Conservation (phyloP, 2,888 invertebrate species). For the Chalcosyrphus nemorum region DNA sequence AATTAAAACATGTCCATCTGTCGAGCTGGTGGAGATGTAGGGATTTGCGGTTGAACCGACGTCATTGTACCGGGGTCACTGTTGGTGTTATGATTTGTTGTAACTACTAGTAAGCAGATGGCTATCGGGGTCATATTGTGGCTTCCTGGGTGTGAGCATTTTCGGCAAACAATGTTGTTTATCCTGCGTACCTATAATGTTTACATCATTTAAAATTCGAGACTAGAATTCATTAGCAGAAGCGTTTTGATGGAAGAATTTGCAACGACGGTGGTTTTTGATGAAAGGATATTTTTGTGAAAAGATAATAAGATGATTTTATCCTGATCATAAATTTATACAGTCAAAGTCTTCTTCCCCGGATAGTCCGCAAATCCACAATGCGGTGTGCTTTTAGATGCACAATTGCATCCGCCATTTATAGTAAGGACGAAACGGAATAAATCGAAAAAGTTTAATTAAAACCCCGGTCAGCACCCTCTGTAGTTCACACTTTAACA, state of each 20-base stretch:
- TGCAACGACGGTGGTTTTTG: not conserved
- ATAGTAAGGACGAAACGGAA: not conserved
- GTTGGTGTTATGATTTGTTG: constrained; percentile 31
- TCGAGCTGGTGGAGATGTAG: constrained; percentile 5
- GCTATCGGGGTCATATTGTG: constrained; percentile 12
- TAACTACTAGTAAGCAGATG: constrained; percentile 24
- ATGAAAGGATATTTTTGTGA: not conserved
- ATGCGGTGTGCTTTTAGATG: not conserved
- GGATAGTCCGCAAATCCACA: not conserved
- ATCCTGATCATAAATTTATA: no score
- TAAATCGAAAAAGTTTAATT: constrained; percentile 57
- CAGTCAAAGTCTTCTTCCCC: no score
- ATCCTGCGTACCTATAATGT: not conserved
- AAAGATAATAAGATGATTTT: no score
- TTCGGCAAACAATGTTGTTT: not conserved
- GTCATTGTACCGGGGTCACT: constrained; percentile 9
- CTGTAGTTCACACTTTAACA: not conserved
- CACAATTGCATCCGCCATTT: not conserved
- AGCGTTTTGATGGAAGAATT: not conserved
- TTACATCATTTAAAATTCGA: not conserved
- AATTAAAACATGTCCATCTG: constrained; percentile 51
- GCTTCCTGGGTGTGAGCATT: not conserved
- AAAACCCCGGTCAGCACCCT: constrained; percentile 23
- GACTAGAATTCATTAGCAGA: not conserved
- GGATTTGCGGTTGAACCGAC: constrained; percentile 35